These are phyloP conservation scores for Furcula furcula DNA, from an alignment of 2,888 invertebrate genomes.

Conservation along the genomic window DNA sequence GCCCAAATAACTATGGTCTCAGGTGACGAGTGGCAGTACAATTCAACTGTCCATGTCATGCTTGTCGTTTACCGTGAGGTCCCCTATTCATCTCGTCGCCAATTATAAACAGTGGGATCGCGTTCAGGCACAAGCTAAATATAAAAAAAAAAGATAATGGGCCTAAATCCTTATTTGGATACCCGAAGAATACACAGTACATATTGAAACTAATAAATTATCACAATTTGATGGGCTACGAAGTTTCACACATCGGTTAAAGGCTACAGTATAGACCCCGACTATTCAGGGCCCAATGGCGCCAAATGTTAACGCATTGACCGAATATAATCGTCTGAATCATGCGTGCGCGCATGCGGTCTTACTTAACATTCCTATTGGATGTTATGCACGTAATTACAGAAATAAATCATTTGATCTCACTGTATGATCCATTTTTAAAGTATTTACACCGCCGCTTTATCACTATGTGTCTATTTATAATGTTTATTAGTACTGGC, in stretches of 20 bases:
- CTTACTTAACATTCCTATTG: slow-evolving; percentile 76
- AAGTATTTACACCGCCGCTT: slow-evolving; percentile 21
- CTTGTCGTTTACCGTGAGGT: too few species aligned
- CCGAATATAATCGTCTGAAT: slow-evolving; percentile 69
- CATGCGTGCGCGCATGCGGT: slow-evolving; percentile 55
- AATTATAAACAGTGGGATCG: too few species aligned
- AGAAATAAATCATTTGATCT: slow-evolving; percentile 65
- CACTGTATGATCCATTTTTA: slow-evolving; percentile 35
- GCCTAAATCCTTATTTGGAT: too few species aligned
- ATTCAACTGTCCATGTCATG: too few species aligned
- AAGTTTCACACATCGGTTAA: slow-evolving; percentile 17
- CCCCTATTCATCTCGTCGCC: too few species aligned
- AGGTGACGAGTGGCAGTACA: too few species aligned
- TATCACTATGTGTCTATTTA: slow-evolving; percentile 23
- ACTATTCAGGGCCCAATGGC: slow-evolving; percentile 38
- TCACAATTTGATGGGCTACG: slow-evolving; percentile 27
- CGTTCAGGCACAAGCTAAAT: too few species aligned
- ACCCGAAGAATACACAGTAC: too few species aligned
- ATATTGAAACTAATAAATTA: slow-evolving; percentile 20
- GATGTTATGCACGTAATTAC: slow-evolving; percentile 70
- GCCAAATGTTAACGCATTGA: slow-evolving; percentile 69
- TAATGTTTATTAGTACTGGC: slow-evolving; percentile 10
- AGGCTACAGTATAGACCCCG: slow-evolving; percentile 26
- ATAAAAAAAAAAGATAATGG: too few species aligned
- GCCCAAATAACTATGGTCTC: too few species aligned